Base-by-base conservation (phyloP, 1,140 invertebrate species). In the Drosophila chauvacae region DNA sequence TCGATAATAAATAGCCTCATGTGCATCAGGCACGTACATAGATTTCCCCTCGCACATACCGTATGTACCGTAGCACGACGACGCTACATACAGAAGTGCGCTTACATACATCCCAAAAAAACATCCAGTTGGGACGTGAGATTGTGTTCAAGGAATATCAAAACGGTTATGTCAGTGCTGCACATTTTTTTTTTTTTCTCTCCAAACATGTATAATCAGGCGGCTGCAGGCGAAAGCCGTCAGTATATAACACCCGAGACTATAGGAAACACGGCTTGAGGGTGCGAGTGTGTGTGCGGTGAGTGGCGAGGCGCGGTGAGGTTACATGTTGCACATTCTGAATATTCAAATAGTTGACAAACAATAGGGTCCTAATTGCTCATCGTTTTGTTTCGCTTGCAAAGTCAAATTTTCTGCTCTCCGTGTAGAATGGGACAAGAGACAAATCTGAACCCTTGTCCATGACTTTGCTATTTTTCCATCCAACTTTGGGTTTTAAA, bases 21-120 rank as follows among this genome's bases (percentile, higher is more conserved):
- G 47, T 64, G 62, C 62, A 64, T 64, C 62, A 64, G 39, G 53
- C 62, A 64, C 62, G 62, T 64, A 64, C 62, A 58, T 64, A 64
- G 26, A 47, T 60, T 48, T 50, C 37, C 55, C 20, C 37, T 57
- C 23, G 18, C 20, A 58, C 63, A 61, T 58, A 60, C 23, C 18
- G 30, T 60, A 42, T 30, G 51, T 71, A 44, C 23, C 20, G 20
- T n/a, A 14, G 20, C 37, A 28, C 63, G 35, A 55, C 51, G 26
- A 56, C 35, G 35, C 53, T 26, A 39, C 20, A 56, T 23, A 39
- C 53, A 56, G 53, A 56, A 56, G 51, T 37, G 7, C 23, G 51
- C 51, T 10, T 28, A 68, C 23, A 42, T 61, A 53, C 30, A 53
- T 26, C 28, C 30, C 7, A 39, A 33, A 55, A 60, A 61, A 61